Evolutionary conservation across 2,113 vertebrate species (phyloP).

Genomic region (Scatophagus argus): DNA sequence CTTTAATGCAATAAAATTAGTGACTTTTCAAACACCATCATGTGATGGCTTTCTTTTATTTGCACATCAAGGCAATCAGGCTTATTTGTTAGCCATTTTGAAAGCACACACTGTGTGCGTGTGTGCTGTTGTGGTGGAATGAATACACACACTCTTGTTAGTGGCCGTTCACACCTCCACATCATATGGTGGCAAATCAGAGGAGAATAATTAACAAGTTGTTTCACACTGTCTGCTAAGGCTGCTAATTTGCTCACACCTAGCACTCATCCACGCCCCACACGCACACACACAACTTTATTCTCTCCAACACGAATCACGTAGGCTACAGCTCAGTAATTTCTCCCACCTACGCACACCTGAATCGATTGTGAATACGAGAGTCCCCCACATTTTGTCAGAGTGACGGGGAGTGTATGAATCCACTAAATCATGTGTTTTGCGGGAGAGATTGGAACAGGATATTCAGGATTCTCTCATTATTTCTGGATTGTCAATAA

Average conservation of each 20-base stretch:
- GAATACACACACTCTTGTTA: slow-evolving; percentile 30
- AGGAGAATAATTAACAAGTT: slow-evolving; percentile 33
- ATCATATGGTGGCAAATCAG: slow-evolving; percentile 11
- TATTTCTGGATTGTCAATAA: slow-evolving; percentile 25
- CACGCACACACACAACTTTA: neutral
- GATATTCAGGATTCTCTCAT: slow-evolving; percentile 15
- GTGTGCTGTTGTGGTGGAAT: neutral
- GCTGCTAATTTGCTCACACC: slow-evolving; percentile 2
- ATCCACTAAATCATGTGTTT: neutral
- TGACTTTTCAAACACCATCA: neutral
- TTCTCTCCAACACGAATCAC: slow-evolving; percentile 17
- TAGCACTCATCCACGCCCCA: neutral
- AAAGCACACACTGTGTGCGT: neutral
- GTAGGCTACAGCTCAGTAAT: neutral
- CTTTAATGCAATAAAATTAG: slow-evolving; percentile 41
- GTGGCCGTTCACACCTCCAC: slow-evolving; percentile 21
- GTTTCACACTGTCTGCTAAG: slow-evolving; percentile 29
- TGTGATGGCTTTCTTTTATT: slow-evolving; percentile 21
- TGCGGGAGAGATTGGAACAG: neutral
- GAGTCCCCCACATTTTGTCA: neutral
- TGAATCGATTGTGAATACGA: neutral
- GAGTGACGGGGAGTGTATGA: neutral
- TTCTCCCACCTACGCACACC: slow-evolving; percentile 18
- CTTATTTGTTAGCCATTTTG: slow-evolving; percentile 1
- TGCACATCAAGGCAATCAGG: neutral